Base-by-base conservation (phyloP, 2,113 vertebrate species). In the Geococcyx californianus region DNA sequence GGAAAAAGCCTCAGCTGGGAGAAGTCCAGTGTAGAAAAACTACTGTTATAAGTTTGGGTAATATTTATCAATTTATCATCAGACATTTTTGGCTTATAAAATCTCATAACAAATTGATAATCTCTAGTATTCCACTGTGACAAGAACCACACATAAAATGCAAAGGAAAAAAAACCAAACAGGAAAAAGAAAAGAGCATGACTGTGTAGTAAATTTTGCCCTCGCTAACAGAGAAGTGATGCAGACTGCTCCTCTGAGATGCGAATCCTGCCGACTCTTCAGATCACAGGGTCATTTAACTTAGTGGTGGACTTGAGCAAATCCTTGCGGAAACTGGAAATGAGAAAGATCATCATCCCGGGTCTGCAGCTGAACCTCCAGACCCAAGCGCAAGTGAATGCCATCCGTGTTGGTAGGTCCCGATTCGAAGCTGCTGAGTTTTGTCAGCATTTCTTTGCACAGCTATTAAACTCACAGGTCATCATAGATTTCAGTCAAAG, bases 301-400 rank as follows among this genome's bases (percentile, higher is more conserved):
- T 79, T n/a, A 70, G 52, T 60, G 69, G 72, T 58, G 81, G 91
- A 72, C 66, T 84, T 81, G 31, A 54, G 68, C 47, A 92, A n/a
- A 64, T 81, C 85, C 78, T 49, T 72, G 31, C 80, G 45, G 81
- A 84, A 89, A 52, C 31, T 67, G 60, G 75, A 56, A 88, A 59
- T 9, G n/a, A 86, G 85, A 45, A 80, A 69, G 67, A 54, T 93
- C 28, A 59, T 47, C 64, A 60, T 14, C 58, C 52, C 25, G 0
- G 2, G 54, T 75, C 34, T 0, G 0, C 63, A 68, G 73, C 54
- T 0, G 0, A 83, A 75, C 45, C 36, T 93, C 59, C 31, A 33
- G 55, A 47, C 73, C 28, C 36, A 68, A 68, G 59, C 6, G 1
- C 19, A 60, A 23, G 20, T 36, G 47, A 89, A 31, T 55, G 17